Base-by-base conservation (phyloP, 1,140 invertebrate genomes). In the Sitophilus oryzae region DNA sequence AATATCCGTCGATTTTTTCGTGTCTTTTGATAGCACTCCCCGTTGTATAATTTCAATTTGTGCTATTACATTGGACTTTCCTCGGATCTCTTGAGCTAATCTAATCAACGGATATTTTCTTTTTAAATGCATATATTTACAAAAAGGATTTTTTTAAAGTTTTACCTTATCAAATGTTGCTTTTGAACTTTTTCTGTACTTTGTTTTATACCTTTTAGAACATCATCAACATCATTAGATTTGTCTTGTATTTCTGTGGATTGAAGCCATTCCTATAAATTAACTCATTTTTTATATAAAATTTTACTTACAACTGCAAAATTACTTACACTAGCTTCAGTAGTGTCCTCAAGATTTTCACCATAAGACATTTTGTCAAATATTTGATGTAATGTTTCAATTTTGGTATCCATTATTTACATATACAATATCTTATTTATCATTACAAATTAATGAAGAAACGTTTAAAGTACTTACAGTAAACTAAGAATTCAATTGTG, bases 41-140 rank as follows among this genome's bases (percentile, higher is more conserved):
- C 67, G 44, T 2, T 44, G 25, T 11, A 58, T 14, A 20, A 59
- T 48, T 56, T 71, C 67, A 10, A 71, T 49, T 55, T 69, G 64
- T n/a, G 52, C 53, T 44, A 71, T 52, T 14, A 68, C 23, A n/a
- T 62, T 48, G 5, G 42, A 8, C 35, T 62, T 62, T 53, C 60
- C 59, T 38, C 62, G 48, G 14, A 70, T 61, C 42, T 56, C 56
- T 16, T 19, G 38, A 2, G 62, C 60, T 14, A 68, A 61, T 51
- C 65, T 69, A 41, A 22, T 35, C 56, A 25, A 23, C 30, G 30
- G 14, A n/a, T n/a, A n/a, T n/a, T n/a, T n/a, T n/a, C n/a, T n/a
- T n/a, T n/a, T n/a, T n/a, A n/a, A n/a, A n/a, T n/a, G n/a, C n/a
- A n/a, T n/a, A n/a, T n/a, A n/a, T n/a, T n/a, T n/a, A n/a, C n/a